Percentiles rank a stretch among this genome's conserved stretches.
These are phyloP conservation scores for Pavo muticus DNA, from an alignment of 2,113 vertebrate species.

Conservation along the genomic window DNA sequence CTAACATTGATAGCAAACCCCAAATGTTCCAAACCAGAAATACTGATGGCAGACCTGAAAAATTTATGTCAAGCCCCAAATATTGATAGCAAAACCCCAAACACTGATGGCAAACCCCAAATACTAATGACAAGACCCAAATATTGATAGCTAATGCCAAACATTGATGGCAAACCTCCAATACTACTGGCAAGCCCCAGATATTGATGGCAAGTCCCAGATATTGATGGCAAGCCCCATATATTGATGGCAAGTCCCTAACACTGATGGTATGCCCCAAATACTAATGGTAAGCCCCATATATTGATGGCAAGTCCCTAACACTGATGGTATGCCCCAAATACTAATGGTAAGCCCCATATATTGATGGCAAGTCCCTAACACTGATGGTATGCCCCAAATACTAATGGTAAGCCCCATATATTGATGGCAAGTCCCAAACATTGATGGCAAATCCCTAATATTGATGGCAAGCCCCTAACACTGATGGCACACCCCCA, in stretches of 20 bases:
- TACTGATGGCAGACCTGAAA: no score
- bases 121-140: no score
- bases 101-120: no score
- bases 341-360: neutral
- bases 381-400: neutral
- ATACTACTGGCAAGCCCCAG: no score
- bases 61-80: no score
- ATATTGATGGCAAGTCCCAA: neutral
- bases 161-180: no score
- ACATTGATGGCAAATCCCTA: fast-evolving
- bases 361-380: neutral
- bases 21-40: no score
- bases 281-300: neutral
- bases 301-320: neutral
- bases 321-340: neutral
- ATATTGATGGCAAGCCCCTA: neutral
- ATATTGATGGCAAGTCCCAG: no score
- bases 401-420: neutral
- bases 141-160: neutral
- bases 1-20: no score
- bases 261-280: neutral
- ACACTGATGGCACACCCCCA: neutral
- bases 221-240: no score
- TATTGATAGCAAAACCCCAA: no score
- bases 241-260: no score